Percentiles rank a stretch among this genome's conserved stretches.
Conservation (phyloP, 2,797 vertebrate species). For the Neosilurus mollespiculum region DNA sequence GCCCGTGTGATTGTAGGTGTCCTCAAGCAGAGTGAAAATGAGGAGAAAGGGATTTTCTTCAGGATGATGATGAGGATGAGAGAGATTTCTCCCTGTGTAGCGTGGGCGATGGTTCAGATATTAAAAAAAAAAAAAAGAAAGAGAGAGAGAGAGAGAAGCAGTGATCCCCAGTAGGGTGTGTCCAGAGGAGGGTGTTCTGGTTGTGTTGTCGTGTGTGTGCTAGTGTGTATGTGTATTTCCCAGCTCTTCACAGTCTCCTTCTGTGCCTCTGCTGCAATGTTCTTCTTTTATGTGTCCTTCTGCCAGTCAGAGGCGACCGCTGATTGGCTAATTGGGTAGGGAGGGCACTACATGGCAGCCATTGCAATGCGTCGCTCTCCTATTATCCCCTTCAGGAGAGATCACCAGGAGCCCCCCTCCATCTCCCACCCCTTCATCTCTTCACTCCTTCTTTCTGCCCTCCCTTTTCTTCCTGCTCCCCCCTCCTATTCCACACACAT, state of each 20-base stretch:
- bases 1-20: constrained; percentile 74
- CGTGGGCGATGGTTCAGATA: constrained; percentile 77
- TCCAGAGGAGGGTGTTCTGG: constrained; percentile 81
- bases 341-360: constrained; percentile 82
- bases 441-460: constrained; percentile 52
- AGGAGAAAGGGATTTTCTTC: constrained; percentile 76
- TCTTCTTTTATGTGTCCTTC: constrained; percentile 85
- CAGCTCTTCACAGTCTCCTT: constrained; percentile 80
- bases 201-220: constrained; percentile 71
- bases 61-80: constrained; percentile 71
- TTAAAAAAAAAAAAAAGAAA: constrained; percentile 64
- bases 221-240: constrained; percentile 77
- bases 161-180: constrained; percentile 83
- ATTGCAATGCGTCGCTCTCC: constrained; percentile 79
- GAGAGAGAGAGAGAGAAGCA: constrained; percentile 72
- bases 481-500: constrained; percentile 64
- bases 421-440: constrained; percentile 48
- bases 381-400: constrained; percentile 82
- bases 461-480: constrained; percentile 69
- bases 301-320: constrained; percentile 74
- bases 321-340: constrained; percentile 85
- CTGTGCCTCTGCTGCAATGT: constrained; percentile 85
- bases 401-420: constrained; percentile 62
- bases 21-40: constrained; percentile 79
- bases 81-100: constrained; percentile 78